Base-by-base conservation (phyloP, 2,797 vertebrate genomes). In the Parauchenoglanis ngamensis region DNA sequence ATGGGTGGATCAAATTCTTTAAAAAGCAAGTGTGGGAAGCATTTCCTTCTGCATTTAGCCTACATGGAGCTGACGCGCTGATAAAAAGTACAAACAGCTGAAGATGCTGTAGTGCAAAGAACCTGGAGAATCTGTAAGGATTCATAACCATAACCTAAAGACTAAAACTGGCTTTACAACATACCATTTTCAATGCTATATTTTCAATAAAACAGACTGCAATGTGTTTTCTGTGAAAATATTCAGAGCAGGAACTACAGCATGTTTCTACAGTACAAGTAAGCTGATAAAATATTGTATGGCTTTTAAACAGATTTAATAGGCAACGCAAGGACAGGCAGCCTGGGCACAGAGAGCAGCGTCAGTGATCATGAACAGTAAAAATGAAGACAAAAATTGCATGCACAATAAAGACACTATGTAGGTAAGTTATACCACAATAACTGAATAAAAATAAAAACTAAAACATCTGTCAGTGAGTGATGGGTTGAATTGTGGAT, bases 31-130 rank as follows among this genome's bases (percentile, higher is more conserved):
- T 63, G 59, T 52, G 25, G 35, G 6, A 78, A 81, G 40, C 57
- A 67, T 49, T 83, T 67, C 61, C 44, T 52, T 83, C 25, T 67
- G 52, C 80, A 83, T 83, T 67, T 83, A 67, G 61, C 61, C 44
- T 21, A 63, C 10, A 63, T n/a, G 40, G 23, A 17, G 12, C 35
- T 63, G 78, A 17, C 0, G 3, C 35, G 25, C 21, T 81, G 61
- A 63, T 44, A 3, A 46, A 61, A 63, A 44, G 12, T 81, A 21
- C 79, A 65, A 82, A 82, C 61, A 82, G 40, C 40, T 65, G 80
- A 49, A 28, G 44, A 7, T 5, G 7, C 44, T 28, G 59, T 15
- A 10, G 8, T 31, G 13, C 13, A 28, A 49, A 82, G 40, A 82
- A 63, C 3, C 15, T n/a, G 35, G 25, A 19, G 25, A 82, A 49